Base-by-base conservation (phyloP, 2,113 vertebrate species). In the Corythornis madagascariensis region DNA sequence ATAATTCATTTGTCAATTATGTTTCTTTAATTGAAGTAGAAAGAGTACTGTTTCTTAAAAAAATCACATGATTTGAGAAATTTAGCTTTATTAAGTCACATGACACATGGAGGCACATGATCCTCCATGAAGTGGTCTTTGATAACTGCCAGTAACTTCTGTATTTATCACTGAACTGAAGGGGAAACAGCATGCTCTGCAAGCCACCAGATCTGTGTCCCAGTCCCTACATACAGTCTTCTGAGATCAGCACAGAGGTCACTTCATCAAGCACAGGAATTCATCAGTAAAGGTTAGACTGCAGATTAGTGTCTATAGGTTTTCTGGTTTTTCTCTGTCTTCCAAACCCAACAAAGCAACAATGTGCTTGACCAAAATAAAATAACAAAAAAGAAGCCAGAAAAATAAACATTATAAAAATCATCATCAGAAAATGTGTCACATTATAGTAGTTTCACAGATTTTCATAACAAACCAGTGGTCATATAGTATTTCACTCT, bases 41-140 rank as follows among this genome's bases (percentile, higher is more conserved):
- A 83, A 57, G 29, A 55, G 19, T 24, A 56, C 10, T 26, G 16
- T 57, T 83, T 48, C 42, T 90, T 57, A 33, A 71, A 83, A 48
- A 90, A 90, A 64, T 20, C 13, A 9, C 17, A 15, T 0, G 0
- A 13, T 66, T 13, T 56, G 35, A 78, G 71, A 83, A 66, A 43
- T 2, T 1, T 52, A 45, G 20, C 16, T 25, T 48, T 38, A 57
- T 65, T 25, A 78, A 76, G 28, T 59, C 65, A 17, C 0, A 0
- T 40, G 17, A 29, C 28, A 69, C 7, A 8, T 28, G 48, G 29
- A n/a, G 59, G 24, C 22, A 15, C 13, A 4, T 42, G 69, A 28
- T 76, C 13, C 29, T 7, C 6, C 3, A 4, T 26, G 16, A 59
- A 33, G 8, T 25, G 28, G n/a, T 90, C 38, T 42, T 82, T 82